Evolutionary conservation across 2,113 vertebrate species (phyloP), one percentile per base, ranked within the genome.

Genomic region (Prunella fulvescens): DNA sequence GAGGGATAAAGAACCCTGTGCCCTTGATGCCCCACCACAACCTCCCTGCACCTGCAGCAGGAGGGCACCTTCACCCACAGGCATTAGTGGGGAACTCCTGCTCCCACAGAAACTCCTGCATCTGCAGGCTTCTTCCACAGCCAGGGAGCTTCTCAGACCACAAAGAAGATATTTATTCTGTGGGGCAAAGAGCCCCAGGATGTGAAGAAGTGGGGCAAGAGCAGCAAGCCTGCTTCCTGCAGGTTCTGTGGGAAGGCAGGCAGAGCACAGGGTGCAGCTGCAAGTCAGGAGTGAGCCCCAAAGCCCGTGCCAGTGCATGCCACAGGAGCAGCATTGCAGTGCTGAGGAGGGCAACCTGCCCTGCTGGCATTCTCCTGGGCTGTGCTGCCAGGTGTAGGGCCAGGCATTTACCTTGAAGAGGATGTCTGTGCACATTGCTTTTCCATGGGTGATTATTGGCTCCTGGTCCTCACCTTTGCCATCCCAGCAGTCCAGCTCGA

Each of bases 371-470:
- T 54, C 48, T 44, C 20, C 37, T 64, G 48, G 40, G 37, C 17
- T 26, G 26, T 60, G 44, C 42, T 62, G 28, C 15, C 54, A 50
- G 23, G 12, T 26, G 24, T 3, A 60, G n/a, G 56, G 25, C 58
- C 44, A 82, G 24, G 62, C 69, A 78, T 33, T 96, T 92, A 99
- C 99, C 98, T 99, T 99, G 96, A 99, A 99, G 77, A 99, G 98
- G 92, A 99, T 99, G 87, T 99, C 99, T n/a, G 99, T 99, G 95
- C 99, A 99, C 99, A 99, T 99, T 58, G 99, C 99, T 96, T 99
- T 99, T 35, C 99, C 99, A 9, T 99, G 99, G 4, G 99, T 99
- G 95, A 99, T 99, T 96, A 99, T 99, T 2, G 99, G 99, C 64
- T 99, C 99, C 91, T 99, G 99, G 90, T 99, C 99, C 97, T 99